phyloP scores from a whole-genome alignment of 2,113 vertebrate species.

The Pleuronectes platessa region DNA sequence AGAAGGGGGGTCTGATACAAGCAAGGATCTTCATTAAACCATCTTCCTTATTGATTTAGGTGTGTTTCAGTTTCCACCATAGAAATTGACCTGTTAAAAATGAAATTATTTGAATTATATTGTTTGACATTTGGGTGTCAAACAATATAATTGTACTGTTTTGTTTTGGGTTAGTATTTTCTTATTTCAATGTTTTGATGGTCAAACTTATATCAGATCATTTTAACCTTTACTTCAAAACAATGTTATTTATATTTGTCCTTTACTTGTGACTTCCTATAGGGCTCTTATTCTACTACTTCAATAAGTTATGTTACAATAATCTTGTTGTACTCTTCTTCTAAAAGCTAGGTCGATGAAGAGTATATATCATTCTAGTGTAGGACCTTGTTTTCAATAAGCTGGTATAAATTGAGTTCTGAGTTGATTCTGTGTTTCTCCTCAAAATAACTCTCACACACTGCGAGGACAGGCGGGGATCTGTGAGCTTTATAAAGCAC shows the following conservation, averaged over 20 bases:
- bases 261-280: background rate
- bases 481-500: conserved; percentile 73
- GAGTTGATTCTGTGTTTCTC: background rate
- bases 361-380: background rate
- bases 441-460: background rate
- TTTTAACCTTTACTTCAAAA: background rate
- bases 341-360: too few relatives aligned
- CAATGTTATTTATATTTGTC: background rate
- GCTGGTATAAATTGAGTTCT: background rate
- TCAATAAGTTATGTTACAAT: too few relatives aligned
- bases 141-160: too few relatives aligned
- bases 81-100: too few relatives aligned
- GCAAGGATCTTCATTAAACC: too few relatives aligned
- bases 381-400: background rate
- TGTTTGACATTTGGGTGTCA: too few relatives aligned
- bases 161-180: background rate
- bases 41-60: too few relatives aligned
- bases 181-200: too few relatives aligned
- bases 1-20: too few relatives aligned
- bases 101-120: too few relatives aligned
- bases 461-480: conserved; percentile 28
- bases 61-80: too few relatives aligned
- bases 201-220: background rate
- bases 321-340: too few relatives aligned
- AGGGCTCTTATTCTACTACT: background rate